Percentiles rank a stretch among this genome's conserved stretches.
These are phyloP conservation scores for Phrynocephalus vlangalii DNA, from an alignment of 2,797 vertebrate species.

Conservation along the genomic window DNA sequence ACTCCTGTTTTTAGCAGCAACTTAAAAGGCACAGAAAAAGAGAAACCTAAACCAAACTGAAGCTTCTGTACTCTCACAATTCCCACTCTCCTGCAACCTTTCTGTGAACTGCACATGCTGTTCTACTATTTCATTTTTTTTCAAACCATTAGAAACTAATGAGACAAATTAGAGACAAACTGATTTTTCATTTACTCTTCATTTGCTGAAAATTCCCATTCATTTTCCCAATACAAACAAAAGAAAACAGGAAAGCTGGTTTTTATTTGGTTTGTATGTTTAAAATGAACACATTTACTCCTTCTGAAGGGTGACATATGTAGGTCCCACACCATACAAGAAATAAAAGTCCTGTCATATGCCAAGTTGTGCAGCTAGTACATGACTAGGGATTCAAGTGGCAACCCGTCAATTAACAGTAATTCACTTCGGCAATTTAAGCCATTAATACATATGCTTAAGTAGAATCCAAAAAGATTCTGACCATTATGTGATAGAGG, in stretches of 20 bases:
- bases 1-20: not conserved
- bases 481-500: not conserved
- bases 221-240: not conserved
- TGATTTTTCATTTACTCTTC: not conserved
- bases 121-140: not conserved
- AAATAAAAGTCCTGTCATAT: no score
- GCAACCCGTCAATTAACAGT: no score
- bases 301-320: not conserved
- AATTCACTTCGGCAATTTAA: no score
- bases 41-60: not conserved
- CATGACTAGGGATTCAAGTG: no score
- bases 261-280: no score
- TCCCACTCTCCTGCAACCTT: not conserved
- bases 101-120: not conserved
- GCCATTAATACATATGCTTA: no score
- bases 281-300: not conserved
- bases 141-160: not conserved
- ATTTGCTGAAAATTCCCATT: not conserved
- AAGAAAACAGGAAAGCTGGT: not conserved
- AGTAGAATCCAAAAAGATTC: no score
- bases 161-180: not conserved
- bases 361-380: no score
- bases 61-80: not conserved
- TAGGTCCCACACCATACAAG: not conserved
- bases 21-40: not conserved